Percentiles rank a stretch among this genome's conserved stretches.
Evolutionary conservation across 2,113 vertebrate genomes (phyloP).

Genomic region (Herpetotheres cachinnans): DNA sequence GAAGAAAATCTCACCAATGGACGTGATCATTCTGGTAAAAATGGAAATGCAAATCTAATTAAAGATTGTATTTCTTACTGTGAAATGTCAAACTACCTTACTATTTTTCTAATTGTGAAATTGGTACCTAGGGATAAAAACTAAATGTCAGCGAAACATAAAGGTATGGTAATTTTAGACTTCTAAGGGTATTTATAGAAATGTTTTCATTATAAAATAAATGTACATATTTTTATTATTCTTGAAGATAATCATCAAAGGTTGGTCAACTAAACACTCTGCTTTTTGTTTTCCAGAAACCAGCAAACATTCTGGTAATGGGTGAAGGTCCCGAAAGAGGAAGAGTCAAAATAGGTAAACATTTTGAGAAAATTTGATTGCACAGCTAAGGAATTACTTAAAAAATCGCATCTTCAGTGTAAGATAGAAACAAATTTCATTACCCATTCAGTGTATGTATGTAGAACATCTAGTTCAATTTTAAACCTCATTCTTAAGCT

Average conservation of each 20-base stretch:
- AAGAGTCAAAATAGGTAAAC: constrained; percentile 89
- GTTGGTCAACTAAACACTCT: constrained; percentile 52
- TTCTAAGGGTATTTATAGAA: neutral
- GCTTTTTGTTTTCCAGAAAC: constrained; percentile 84
- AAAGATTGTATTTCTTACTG: neutral
- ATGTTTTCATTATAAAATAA: neutral
- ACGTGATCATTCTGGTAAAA: neutral
- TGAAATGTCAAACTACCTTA: neutral
- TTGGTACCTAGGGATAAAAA: neutral
- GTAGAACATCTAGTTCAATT: neutral
- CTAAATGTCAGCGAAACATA: neutral
- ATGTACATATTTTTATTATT: neutral
- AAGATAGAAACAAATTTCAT: neutral
- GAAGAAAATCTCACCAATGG: neutral
- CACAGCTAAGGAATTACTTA: neutral
- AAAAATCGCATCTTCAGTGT: neutral
- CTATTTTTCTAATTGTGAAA: neutral
- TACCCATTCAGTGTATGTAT: neutral
- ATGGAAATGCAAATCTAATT: neutral
- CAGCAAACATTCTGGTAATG: constrained; percentile 94
- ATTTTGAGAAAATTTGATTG: neutral
- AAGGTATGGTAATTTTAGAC: neutral
- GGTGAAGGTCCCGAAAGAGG: constrained; percentile 90
- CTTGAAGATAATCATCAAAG: neutral
- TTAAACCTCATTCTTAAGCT: neutral